phyloP scores from a whole-genome alignment of 2,888 invertebrate species.

The Ophion slaviceki region DNA sequence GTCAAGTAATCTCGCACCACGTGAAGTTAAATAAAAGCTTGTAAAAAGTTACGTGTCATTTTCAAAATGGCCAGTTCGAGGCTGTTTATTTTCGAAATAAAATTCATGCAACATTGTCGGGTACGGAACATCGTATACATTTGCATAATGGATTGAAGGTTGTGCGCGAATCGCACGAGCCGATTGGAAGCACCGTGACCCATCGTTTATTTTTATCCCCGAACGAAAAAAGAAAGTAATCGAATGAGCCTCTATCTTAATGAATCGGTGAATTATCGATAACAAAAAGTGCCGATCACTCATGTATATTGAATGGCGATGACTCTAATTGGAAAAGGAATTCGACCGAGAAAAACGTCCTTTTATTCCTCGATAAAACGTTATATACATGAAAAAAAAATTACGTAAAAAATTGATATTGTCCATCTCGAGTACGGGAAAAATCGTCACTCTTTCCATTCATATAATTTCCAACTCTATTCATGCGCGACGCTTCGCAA shows the following conservation, averaged over 20 bases:
- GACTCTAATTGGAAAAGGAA: not conserved
- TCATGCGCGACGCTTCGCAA: not conserved
- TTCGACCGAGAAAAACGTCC: not conserved
- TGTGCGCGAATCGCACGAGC: not conserved
- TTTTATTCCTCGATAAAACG: not conserved
- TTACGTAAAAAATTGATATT: not conserved
- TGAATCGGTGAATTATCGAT: not conserved
- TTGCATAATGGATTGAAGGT: constrained; percentile 33
- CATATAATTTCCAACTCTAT: constrained; percentile 20
- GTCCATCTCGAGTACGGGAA: not conserved
- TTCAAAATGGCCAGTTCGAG: not conserved
- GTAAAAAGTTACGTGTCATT: not conserved
- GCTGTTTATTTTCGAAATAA: not conserved
- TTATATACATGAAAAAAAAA: not conserved
- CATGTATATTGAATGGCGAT: not conserved
- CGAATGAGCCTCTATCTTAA: not conserved
- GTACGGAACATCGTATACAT: constrained; percentile 2
- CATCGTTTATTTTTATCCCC: not conserved
- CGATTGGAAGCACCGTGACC: not conserved
- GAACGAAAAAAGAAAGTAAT: constrained; percentile 1
- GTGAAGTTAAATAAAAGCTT: too few species aligned
- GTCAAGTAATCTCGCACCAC: too few species aligned
- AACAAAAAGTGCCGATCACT: not conserved
- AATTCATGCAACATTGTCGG: constrained; percentile 1
- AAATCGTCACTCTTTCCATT: constrained; percentile 24